phyloP scores from a whole-genome alignment of 2,797 vertebrate species.

The Paguma larvata region DNA sequence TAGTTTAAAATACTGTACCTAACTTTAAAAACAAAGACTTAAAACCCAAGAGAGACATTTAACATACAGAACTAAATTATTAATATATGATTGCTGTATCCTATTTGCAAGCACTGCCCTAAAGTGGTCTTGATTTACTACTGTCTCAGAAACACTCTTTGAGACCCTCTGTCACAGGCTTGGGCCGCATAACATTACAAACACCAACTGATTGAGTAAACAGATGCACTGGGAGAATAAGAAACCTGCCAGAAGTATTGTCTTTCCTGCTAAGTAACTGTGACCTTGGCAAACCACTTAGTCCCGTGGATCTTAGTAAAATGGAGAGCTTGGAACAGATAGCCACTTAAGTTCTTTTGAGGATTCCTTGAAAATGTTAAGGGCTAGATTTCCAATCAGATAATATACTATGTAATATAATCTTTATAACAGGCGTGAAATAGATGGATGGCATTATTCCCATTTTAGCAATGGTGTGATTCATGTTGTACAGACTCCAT shows the following conservation, averaged over 20 bases:
- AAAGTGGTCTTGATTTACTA: slow-evolving; percentile 45
- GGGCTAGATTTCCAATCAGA: slow-evolving; percentile 56
- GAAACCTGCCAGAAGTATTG: slow-evolving; percentile 65
- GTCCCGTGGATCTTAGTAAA: slow-evolving; percentile 53
- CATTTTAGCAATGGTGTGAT: slow-evolving; percentile 14
- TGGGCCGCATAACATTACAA: slow-evolving; percentile 9
- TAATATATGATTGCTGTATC: background rate
- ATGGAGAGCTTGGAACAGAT: slow-evolving; percentile 50
- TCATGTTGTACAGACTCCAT: background rate
- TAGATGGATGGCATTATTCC: background rate
- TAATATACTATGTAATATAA: slow-evolving; percentile 18
- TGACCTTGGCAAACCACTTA: slow-evolving; percentile 64
- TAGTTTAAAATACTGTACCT: slow-evolving; percentile 42
- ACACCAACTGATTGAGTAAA: slow-evolving; percentile 61
- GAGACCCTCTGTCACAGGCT: slow-evolving; percentile 28
- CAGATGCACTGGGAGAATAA: slow-evolving; percentile 61
- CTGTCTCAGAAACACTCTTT: slow-evolving; percentile 37
- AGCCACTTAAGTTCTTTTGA: slow-evolving; percentile 29
- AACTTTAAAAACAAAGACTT: slow-evolving; percentile 50
- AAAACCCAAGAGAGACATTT: background rate
- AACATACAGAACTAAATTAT: slow-evolving; percentile 4
- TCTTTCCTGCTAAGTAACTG: slow-evolving; percentile 66
- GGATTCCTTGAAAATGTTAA: slow-evolving; percentile 46
- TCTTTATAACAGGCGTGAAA: slow-evolving; percentile 30
- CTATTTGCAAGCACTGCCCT: background rate